phyloP scores from a whole-genome alignment of 2,888 invertebrate genomes.

The Suillia variegata region DNA sequence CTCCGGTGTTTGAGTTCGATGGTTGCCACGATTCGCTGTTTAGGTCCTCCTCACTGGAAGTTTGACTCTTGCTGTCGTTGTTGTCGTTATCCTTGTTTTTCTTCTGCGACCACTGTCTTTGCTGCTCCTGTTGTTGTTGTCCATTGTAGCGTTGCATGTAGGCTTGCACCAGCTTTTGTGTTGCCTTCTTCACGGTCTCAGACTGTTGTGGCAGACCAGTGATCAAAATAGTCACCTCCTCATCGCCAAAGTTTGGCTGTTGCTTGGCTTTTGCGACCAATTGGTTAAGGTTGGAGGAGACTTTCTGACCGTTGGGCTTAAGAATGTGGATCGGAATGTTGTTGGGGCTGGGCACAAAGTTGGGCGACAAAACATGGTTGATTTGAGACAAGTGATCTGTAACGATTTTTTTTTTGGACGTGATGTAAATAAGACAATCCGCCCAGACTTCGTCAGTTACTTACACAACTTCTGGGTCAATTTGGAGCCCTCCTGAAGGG shows the following conservation, averaged over 20 bases:
- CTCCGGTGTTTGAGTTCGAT: slow-evolving; percentile 36
- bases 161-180: slow-evolving; percentile 46
- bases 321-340: slow-evolving; percentile 41
- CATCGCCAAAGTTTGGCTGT: slow-evolving; percentile 42
- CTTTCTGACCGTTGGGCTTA: slow-evolving; percentile 40
- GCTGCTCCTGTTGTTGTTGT: slow-evolving; percentile 9
- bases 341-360: slow-evolving; percentile 44
- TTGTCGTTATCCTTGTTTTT: slow-evolving; percentile 23
- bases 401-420: neutral
- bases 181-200: slow-evolving; percentile 44
- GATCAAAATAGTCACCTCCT: slow-evolving; percentile 54
- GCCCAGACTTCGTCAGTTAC: slow-evolving; percentile 19
- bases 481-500: slow-evolving; percentile 43
- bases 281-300: slow-evolving; percentile 40
- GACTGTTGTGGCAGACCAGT: slow-evolving; percentile 46
- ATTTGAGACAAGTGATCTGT: slow-evolving; percentile 50
- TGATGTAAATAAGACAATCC: neutral
- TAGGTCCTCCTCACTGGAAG: slow-evolving; percentile 41
- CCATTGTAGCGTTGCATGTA: slow-evolving; percentile 51
- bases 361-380: slow-evolving; percentile 41
- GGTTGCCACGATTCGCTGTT: slow-evolving; percentile 26
- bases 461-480: slow-evolving; percentile 47
- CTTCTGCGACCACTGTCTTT: slow-evolving; percentile 25
- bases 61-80: slow-evolving; percentile 25
- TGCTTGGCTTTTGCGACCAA: slow-evolving; percentile 39